phyloP scores from a whole-genome alignment of 2,888 invertebrate species.

The Caenorhabditis wallacei region DNA sequence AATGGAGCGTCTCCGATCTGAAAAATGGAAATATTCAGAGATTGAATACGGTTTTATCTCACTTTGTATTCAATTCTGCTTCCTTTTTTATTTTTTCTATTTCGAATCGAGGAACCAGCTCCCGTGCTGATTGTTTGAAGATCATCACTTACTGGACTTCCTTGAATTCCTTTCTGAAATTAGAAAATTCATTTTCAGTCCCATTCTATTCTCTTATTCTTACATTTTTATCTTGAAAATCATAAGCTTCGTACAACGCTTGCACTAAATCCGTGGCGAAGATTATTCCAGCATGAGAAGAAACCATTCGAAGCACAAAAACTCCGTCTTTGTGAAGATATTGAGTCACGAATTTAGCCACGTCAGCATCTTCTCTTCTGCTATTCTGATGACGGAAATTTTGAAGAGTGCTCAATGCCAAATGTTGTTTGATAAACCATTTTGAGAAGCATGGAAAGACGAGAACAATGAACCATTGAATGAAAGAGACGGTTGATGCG shows the following conservation, averaged over 20 bases:
- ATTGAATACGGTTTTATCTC: background rate
- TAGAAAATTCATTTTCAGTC: conserved; percentile 30
- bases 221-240: conserved; percentile 55
- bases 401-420: conserved; percentile 76
- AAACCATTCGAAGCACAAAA: conserved; percentile 82
- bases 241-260: conserved; percentile 75
- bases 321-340: conserved; percentile 81
- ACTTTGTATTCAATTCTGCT: conserved; percentile 54
- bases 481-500: conserved; percentile 75
- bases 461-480: conserved; percentile 79
- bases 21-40: conserved; percentile 1
- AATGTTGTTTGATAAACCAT: conserved; percentile 79
- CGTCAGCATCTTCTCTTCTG: conserved; percentile 68
- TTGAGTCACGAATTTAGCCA: conserved; percentile 76
- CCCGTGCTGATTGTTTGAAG: conserved; percentile 50
- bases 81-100: conserved; percentile 49
- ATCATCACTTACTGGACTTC: conserved; percentile 52
- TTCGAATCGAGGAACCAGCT: conserved; percentile 48
- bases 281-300: conserved; percentile 80
- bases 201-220: background rate
- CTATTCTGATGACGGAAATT: conserved; percentile 58
- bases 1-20: conserved; percentile 55
- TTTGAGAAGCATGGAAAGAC: conserved; percentile 80
- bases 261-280: conserved; percentile 80
- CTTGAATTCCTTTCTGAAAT: conserved; percentile 45